Evolutionary conservation across 2,113 vertebrate genomes (phyloP).

Genomic region (Nesospiza acunhae): DNA sequence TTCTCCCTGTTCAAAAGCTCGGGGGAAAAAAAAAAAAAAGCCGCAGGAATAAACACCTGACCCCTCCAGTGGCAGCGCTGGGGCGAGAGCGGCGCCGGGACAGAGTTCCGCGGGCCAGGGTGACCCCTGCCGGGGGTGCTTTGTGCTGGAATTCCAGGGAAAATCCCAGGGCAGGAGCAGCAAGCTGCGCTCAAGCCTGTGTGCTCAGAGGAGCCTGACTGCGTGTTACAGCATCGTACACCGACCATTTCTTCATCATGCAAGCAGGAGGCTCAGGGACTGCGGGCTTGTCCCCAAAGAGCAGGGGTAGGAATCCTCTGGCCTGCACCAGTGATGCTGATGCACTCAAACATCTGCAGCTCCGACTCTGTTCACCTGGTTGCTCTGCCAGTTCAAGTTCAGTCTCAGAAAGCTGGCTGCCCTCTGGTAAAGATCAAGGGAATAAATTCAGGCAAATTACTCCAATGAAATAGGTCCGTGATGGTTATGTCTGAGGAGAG

Average conservation of each 20-base stretch:
- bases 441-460: not conserved
- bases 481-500: not conserved
- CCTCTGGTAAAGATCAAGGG: not conserved
- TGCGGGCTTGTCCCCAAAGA: not conserved
- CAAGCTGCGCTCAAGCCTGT: not conserved
- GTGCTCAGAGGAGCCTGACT: not conserved
- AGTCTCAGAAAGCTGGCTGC: not conserved
- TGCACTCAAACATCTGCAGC: not conserved
- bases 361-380: not conserved
- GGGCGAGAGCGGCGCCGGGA: not conserved
- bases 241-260: not conserved
- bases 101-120: not conserved
- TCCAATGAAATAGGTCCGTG: not conserved
- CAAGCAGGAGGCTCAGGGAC: not conserved
- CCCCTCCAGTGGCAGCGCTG: not conserved
- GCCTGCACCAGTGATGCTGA: not conserved
- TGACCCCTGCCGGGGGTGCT: not conserved
- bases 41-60: not conserved
- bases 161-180: not conserved
- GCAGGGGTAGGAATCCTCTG: not conserved
- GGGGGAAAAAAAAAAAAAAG: accelerated
- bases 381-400: not conserved
- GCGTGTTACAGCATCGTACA: not conserved
- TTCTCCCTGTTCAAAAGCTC: not conserved
- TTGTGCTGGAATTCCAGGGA: not conserved